phyloP scores from a whole-genome alignment of 1,140 invertebrate genomes.

The Teleopsis dalmanni region DNA sequence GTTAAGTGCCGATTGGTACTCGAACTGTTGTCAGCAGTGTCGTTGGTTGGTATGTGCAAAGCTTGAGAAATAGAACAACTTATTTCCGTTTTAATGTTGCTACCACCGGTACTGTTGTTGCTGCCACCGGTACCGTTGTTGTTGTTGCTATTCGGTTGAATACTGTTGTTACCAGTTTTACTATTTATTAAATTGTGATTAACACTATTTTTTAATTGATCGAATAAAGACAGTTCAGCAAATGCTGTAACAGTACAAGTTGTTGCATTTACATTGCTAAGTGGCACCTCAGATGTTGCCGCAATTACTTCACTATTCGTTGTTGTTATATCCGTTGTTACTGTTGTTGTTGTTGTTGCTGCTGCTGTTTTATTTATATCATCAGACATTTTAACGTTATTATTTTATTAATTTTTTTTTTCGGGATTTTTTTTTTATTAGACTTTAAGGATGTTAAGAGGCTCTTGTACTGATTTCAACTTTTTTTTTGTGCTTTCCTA shows the following conservation, averaged over 20 bases:
- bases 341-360: constrained; percentile 9
- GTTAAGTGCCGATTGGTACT: background rate
- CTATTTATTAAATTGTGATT: constrained; percentile 29
- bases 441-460: too few species aligned
- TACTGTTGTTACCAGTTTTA: constrained; percentile 20
- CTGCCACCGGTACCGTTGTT: background rate
- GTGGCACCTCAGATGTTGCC: background rate
- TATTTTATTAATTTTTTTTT: too few species aligned
- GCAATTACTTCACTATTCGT: background rate
- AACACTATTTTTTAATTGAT: constrained; percentile 41
- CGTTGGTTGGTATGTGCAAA: too few species aligned
- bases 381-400: too few species aligned
- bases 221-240: constrained; percentile 27
- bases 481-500: too few species aligned
- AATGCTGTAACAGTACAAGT: background rate
- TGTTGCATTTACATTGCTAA: background rate
- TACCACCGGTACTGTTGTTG: background rate
- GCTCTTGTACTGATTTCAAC: too few species aligned
- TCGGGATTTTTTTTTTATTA: too few species aligned
- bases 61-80: too few species aligned
- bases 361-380: background rate
- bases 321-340: constrained; percentile 4
- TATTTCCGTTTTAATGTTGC: background rate
- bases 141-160: background rate
- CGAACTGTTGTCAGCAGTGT: too few species aligned